A percentile compares a stretch with the other conserved stretches of the same genome.
phyloP scores from a whole-genome alignment of 2,888 invertebrate species.

The Dryococelus australis region DNA sequence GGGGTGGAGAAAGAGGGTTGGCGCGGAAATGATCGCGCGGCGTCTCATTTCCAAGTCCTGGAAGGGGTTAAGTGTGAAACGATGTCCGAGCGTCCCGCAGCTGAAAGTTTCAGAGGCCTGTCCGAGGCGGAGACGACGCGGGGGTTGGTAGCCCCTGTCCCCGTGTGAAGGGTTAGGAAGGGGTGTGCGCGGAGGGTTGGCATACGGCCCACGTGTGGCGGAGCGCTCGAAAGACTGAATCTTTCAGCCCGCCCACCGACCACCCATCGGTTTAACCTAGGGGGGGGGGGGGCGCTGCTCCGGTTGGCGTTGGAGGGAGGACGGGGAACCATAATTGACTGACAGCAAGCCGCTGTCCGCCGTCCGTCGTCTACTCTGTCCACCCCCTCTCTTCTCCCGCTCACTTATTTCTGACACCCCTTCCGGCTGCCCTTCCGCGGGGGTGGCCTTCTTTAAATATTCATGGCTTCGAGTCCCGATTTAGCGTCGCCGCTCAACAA shows the following conservation, averaged over 20 bases:
- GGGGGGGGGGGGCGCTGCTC: neutral
- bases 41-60: neutral
- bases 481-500: neutral
- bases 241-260: neutral
- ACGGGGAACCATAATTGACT: neutral
- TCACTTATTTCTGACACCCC: neutral
- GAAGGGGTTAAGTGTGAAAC: slow-evolving; percentile 16
- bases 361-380: neutral
- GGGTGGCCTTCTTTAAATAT: neutral
- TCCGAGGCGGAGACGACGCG: neutral
- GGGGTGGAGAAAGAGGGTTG: neutral
- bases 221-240: neutral
- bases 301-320: too few species aligned
- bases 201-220: neutral
- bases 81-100: slow-evolving; percentile 1
- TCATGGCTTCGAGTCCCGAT: neutral
- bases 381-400: neutral
- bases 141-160: too few species aligned
- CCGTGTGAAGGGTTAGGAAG: neutral
- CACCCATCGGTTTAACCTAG: too few species aligned
- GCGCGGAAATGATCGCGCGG: too few species aligned
- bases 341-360: slow-evolving; percentile 3
- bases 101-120: slow-evolving; percentile 16
- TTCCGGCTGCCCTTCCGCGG: neutral
- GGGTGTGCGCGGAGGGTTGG: neutral